Evolutionary conservation across 2,797 vertebrate species (phyloP), one percentile per base, ranked within the genome.

Genomic region (Sebastolobus altivelis): DNA sequence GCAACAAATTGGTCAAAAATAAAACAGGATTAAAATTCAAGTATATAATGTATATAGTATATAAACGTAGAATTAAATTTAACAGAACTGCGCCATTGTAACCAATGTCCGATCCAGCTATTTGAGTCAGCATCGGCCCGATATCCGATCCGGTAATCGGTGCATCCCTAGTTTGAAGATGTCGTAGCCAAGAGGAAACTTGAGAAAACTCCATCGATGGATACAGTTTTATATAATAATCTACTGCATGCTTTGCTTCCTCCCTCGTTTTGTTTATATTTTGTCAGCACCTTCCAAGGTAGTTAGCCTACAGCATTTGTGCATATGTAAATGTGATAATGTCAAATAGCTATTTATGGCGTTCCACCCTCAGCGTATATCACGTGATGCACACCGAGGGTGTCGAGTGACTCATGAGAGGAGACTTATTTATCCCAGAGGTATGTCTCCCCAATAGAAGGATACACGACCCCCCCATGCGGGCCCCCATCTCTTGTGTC

Each of bases 401-500:
- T 70, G 69, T 73, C 29, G n/a, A 77, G n/a, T 80, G 55, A 75
- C 54, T 25, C 14, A 10, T 20, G 20, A n/a, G 49, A 52, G 59
- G n/a, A 54, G 74, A 65, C 16, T 3, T 80, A 77, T 88, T 83
- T 43, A 83, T 87, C 59, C 62, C 69, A 67, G 38, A 81, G 71
- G 65, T 71, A 52, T 62, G 31, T 79, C 43, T 75, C 67, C 55
- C 46, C 46, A 81, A 78, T 80, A 40, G 70, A 37, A 71, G 43
- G 55, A 82, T 46, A 71, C 25, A 43, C 66, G 60, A 8, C 55
- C 49, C 66, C 46, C 66, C 43, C 54, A 52, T 40, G 56, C 68
- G 71, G 61, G 29, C 73, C 85, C 94, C 93, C 94, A 91, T 95
- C 93, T 94, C 94, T 94, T 90, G 94, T 97, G 97, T 98, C 96